phyloP scores from a whole-genome alignment of 2,113 vertebrate genomes.

The Upupa epops region DNA sequence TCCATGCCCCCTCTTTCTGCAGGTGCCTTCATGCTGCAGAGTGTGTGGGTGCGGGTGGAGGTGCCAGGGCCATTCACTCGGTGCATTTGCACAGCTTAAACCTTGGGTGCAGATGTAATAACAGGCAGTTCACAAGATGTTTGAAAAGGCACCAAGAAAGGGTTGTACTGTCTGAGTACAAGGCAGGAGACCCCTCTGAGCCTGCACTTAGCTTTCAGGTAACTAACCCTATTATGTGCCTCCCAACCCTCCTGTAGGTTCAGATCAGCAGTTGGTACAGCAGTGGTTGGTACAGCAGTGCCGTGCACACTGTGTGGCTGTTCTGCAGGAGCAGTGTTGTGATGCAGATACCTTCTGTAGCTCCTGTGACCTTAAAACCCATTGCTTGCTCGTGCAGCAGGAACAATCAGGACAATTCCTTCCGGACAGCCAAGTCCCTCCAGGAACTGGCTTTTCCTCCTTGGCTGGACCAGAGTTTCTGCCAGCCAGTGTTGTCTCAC shows the following conservation, averaged over 20 bases:
- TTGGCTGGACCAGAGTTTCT: not conserved
- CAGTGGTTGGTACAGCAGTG: accelerated
- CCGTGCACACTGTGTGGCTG: accelerated
- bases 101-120: accelerated
- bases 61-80: not conserved
- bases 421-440: not conserved
- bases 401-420: not conserved
- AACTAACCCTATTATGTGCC: not conserved
- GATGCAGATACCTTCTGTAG: not conserved
- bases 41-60: not conserved
- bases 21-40: accelerated
- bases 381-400: not conserved
- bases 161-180: accelerated
- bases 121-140: too few relatives aligned
- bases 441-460: not conserved
- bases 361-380: not conserved
- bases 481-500: not conserved
- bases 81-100: not conserved
- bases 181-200: not conserved
- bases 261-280: accelerated
- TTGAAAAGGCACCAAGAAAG: not conserved
- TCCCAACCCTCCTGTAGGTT: accelerated
- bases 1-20: not conserved
- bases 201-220: not conserved
- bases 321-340: not conserved